Conservation (phyloP, 1,140 invertebrate genomes). For the Orchestia grillus region DNA sequence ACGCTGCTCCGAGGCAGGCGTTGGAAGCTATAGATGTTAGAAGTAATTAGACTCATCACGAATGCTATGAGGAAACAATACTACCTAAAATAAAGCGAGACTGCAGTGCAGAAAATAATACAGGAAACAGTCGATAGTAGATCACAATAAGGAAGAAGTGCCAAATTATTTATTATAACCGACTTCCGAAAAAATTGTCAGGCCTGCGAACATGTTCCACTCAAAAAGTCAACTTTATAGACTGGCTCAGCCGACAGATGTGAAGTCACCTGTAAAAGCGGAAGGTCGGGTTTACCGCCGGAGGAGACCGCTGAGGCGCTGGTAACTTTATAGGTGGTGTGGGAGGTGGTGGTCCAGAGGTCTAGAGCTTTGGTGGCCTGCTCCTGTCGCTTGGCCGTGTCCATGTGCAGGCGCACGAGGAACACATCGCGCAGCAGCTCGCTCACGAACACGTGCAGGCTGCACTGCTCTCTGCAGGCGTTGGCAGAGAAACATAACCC, state of each 20-base stretch:
- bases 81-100: not conserved
- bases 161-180: no score
- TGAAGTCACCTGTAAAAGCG: constrained; percentile 78
- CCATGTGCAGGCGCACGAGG: constrained; percentile 69
- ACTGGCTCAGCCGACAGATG: not conserved
- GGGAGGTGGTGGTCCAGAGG: constrained; percentile 76
- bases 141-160: not conserved
- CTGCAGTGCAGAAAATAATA: not conserved
- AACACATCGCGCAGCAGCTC: constrained; percentile 82
- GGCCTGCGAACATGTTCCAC: not conserved
- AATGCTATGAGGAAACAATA: not conserved
- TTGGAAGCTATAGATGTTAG: not conserved
- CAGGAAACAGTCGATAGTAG: not conserved
- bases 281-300: constrained; percentile 71
- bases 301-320: constrained; percentile 68
- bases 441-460: constrained; percentile 81
- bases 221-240: not conserved
- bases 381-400: constrained; percentile 64
- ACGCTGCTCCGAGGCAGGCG: not conserved
- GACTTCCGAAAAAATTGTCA: no score
- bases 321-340: constrained; percentile 75
- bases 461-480: constrained; percentile 75
- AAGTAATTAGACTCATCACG: not conserved
- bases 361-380: constrained; percentile 80
- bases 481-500: no score